phyloP scores from a whole-genome alignment of 2,797 vertebrate species.

The Cyclopterus lumpus region DNA sequence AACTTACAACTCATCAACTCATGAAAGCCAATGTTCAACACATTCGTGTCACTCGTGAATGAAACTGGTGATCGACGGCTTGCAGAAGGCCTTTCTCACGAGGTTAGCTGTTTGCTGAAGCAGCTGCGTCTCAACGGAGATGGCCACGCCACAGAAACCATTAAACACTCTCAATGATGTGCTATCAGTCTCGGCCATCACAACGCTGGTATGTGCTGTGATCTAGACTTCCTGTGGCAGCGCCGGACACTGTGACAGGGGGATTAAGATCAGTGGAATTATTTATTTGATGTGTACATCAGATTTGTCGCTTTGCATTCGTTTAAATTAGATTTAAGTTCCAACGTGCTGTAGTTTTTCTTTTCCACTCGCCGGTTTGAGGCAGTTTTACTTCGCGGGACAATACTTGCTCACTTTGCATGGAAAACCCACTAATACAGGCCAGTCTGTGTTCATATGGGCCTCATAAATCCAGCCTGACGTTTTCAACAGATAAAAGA shows the following conservation, averaged over 20 bases:
- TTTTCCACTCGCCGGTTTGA: neutral
- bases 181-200: conserved; percentile 47
- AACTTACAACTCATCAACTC: neutral
- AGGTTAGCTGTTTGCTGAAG: conserved; percentile 9
- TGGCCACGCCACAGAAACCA: conserved; percentile 41
- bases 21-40: neutral
- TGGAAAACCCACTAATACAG: conserved; percentile 14
- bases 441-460: neutral
- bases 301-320: neutral
- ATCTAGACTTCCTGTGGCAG: conserved; percentile 42
- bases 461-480: conserved; percentile 5
- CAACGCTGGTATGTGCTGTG: conserved; percentile 47
- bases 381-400: neutral
- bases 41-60: neutral
- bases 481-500: conserved; percentile 17
- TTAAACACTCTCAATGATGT: conserved; percentile 39
- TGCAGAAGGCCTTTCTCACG: neutral
- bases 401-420: conserved; percentile 5
- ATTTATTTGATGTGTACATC: neutral
- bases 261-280: conserved; percentile 9
- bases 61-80: neutral
- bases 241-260: neutral
- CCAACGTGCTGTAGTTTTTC: neutral
- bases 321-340: neutral
- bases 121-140: conserved; percentile 24